phyloP scores from a whole-genome alignment of 2,888 invertebrate species.

The Cerastis leucographa region DNA sequence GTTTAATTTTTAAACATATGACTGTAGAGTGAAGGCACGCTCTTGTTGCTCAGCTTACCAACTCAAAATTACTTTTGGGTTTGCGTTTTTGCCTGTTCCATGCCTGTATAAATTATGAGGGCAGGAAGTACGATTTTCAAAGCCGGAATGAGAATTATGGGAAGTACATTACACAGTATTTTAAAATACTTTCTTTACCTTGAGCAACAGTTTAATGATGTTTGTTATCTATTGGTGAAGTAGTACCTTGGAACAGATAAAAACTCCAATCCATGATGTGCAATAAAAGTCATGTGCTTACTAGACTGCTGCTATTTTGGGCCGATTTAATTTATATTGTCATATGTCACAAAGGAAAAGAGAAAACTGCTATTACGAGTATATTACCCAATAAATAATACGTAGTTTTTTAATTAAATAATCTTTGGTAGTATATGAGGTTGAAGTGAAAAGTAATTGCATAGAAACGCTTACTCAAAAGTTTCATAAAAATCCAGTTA shows the following conservation, averaged over 20 bases:
- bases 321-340: not conserved
- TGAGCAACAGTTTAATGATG: too few relatives aligned
- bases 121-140: not conserved
- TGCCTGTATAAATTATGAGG: slow-evolving; percentile 14
- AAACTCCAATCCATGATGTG: not conserved
- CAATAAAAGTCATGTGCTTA: not conserved
- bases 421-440: not conserved
- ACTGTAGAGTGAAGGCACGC: slow-evolving; percentile 17
- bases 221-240: not conserved
- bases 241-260: not conserved
- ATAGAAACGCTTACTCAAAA: not conserved
- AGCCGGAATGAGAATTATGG: not conserved
- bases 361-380: not conserved
- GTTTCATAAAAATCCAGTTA: not conserved
- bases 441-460: not conserved
- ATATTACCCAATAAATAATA: not conserved
- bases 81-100: slow-evolving; percentile 2
- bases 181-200: not conserved
- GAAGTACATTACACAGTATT: not conserved
- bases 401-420: not conserved
- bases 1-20: slow-evolving; percentile 54
- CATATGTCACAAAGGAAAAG: not conserved
- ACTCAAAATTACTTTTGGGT: slow-evolving; percentile 30
- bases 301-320: not conserved
- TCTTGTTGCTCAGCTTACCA: slow-evolving; percentile 38